Evolutionary conservation across 2,888 invertebrate species (phyloP).

Genomic region (Hydrotaea cyrtoneurina): DNA sequence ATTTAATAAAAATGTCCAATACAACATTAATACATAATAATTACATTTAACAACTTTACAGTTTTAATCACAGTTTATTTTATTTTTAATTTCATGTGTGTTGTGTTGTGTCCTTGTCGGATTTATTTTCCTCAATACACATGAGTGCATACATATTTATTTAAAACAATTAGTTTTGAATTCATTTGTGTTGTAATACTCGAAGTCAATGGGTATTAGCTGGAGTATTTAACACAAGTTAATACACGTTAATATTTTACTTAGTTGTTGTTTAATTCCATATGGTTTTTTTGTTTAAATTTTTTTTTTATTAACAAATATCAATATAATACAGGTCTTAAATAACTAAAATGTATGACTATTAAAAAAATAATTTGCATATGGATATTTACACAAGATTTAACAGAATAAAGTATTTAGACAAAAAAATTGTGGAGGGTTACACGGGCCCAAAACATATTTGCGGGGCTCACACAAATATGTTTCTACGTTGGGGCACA

Average conservation of each 20-base stretch:
- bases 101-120: not conserved
- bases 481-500: slow-evolving; percentile 7
- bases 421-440: too few species aligned
- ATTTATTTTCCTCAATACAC: not conserved
- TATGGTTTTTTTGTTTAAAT: not conserved
- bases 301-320: not conserved
- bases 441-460: not conserved
- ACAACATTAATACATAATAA: slow-evolving; percentile 2
- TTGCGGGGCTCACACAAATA: slow-evolving; percentile 32
- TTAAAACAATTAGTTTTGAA: not conserved
- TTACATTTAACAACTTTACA: slow-evolving; percentile 36
- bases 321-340: not conserved
- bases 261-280: not conserved
- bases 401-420: too few species aligned
- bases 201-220: not conserved
- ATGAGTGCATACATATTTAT: not conserved
- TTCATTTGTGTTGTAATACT: not conserved
- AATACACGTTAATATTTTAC: not conserved
- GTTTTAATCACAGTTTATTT: slow-evolving; percentile 35
- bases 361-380: too few species aligned
- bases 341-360: not conserved
- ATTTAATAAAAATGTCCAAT: not conserved
- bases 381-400: too few species aligned
- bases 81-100: slow-evolving; percentile 17
- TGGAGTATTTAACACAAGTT: not conserved